Base-by-base conservation (phyloP, 2,113 vertebrate species). In the Columba livia region DNA sequence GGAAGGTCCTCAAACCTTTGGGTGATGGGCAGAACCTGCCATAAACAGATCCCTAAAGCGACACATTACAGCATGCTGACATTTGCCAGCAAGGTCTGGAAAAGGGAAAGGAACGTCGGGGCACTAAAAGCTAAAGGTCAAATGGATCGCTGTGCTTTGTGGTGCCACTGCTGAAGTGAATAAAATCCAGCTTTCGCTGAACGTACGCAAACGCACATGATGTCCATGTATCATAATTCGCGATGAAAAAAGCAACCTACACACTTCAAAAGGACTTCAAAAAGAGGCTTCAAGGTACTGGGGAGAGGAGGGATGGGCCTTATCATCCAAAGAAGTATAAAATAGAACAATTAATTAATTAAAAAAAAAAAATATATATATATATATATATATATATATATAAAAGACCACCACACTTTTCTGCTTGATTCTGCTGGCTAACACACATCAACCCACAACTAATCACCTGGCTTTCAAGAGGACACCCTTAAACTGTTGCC, bases 111-210 rank as follows among this genome's bases (percentile, higher is more conserved):
- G 96, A 94, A 94, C 2, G 47, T 91, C 72, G 57, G 73, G 71
- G 66, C 6, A 2, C 82, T 96, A 85, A 85, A 94, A 97, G 50
- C 84, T 79, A 96, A 97, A 97, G 95, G 95, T 96, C 93, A 94
- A 40, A 79, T 5, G 14, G 89, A 96, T 92, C 31, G 0, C 70
- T 79, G 42, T 32, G 53, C 47, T 89, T 89, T 85, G 80, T 89
- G 82, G 79, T 10, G 72, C 61, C 64, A 69, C n/a, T 80, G 14
- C n/a, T 16, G 7, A 53, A 18, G 62, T 53, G 40, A 89, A 65
- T 17, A 94, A 89, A 93, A 85, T 56, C 78, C 36, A 87, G 73
- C 65, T 67, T 89, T 71, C 80, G 69, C 80, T 5, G 8, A 85
- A 89, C 0, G 0, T 23, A 69, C 0, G 0, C 28, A 75, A 85